A percentile compares a stretch with the other conserved stretches of the same genome.
phyloP scores from a whole-genome alignment of 35 echinoderm and acorn worm genomes.

The Lytechinus variegatus region DNA sequence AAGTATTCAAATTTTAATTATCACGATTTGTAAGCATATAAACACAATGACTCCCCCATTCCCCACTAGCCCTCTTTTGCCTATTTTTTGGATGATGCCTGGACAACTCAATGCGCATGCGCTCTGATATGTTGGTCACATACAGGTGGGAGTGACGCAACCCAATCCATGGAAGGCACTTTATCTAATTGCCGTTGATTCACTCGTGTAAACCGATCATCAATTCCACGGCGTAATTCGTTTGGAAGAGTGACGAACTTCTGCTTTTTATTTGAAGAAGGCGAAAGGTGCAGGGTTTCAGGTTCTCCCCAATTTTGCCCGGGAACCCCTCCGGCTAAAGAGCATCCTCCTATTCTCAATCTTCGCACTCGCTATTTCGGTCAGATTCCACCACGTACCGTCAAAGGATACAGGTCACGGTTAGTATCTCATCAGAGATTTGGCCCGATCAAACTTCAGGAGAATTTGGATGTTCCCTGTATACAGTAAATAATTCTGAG shows the following conservation, averaged over 20 bases:
- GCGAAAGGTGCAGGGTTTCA: neutral
- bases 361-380: neutral
- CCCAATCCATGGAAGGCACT: constrained; percentile 8
- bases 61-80: neutral
- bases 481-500: no score
- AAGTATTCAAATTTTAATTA: no score
- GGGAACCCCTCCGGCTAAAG: neutral
- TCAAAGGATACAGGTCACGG: neutral
- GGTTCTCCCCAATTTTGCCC: neutral
- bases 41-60: no score
- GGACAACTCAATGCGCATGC: neutral
- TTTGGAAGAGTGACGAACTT: constrained; percentile 32
- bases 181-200: constrained; percentile 46
- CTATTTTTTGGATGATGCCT: neutral
- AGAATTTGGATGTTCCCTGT: neutral
- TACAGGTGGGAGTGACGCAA: constrained; percentile 26
- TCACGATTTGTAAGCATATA: no score
- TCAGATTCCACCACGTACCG: neutral
- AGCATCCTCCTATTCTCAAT: neutral
- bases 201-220: constrained; percentile 28
- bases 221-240: constrained; percentile 40
- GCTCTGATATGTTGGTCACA: neutral
- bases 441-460: neutral
- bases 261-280: constrained; percentile 28
- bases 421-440: neutral